Conservation (phyloP, 37 sponge, comb jelly and placozoan genomes). For the Crambe crambe region DNA sequence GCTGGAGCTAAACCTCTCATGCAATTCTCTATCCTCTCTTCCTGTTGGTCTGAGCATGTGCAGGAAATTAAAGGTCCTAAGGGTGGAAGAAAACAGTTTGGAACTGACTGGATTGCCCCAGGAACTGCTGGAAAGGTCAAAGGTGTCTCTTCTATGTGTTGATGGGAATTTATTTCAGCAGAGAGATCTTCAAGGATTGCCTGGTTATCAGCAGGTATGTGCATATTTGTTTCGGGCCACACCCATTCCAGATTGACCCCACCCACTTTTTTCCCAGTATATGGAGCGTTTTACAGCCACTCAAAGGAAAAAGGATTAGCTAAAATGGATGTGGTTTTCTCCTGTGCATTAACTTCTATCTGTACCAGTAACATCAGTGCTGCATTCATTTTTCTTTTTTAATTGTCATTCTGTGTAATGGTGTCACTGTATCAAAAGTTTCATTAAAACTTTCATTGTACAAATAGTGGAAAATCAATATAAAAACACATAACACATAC, state of each 20-base stretch:
- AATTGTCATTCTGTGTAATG: no score
- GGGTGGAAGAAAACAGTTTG: conserved; percentile 80
- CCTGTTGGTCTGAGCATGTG: conserved; percentile 64
- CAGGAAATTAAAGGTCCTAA: conserved; percentile 69
- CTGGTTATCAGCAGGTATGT: conserved; percentile 75
- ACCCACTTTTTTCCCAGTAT: conserved; percentile 43
- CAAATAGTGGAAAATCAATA: no score
- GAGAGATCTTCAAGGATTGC: conserved; percentile 63
- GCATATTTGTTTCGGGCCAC: not conserved
- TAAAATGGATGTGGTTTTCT: no score
- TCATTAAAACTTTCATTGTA: no score
- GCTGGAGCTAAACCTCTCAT: conserved; percentile 79
- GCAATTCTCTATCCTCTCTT: conserved; percentile 51
- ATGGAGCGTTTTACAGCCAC: conserved; percentile 81
- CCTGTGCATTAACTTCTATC: no score
- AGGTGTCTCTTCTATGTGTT: conserved; percentile 60
- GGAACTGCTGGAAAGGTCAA: conserved; percentile 53
- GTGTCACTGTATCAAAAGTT: no score
- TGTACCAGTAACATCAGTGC: no score
- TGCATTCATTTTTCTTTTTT: no score
- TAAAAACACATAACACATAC: no score
- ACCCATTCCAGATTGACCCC: not conserved
- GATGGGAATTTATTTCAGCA: conserved; percentile 73
- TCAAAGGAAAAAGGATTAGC: conserved; percentile 49
- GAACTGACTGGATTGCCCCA: conserved; percentile 50